Conservation (phyloP, 2,797 vertebrate genomes). For the Numenius phaeopus region DNA sequence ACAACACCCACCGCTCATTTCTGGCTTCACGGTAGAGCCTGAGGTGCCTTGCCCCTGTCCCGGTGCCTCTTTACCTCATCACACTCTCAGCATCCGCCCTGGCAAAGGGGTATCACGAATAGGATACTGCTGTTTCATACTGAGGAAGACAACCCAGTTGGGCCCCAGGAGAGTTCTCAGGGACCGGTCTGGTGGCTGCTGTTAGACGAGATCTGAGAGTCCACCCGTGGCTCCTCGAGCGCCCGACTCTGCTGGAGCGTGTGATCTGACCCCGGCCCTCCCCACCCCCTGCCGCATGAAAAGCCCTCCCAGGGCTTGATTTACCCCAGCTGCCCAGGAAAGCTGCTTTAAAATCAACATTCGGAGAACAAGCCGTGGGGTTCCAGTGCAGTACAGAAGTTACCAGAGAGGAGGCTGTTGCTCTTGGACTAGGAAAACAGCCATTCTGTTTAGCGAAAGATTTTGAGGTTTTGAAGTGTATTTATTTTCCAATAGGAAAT, state of each 20-base stretch:
- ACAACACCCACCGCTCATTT: not conserved
- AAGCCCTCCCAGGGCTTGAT: constrained; percentile 35
- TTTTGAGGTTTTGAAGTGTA: constrained; percentile 36
- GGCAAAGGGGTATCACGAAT: not conserved
- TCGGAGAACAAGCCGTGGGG: constrained; percentile 40
- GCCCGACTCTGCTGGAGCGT: constrained; percentile 31
- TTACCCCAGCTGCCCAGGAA: constrained; percentile 52
- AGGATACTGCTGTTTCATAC: no score
- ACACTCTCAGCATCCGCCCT: not conserved
- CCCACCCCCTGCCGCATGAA: not conserved
- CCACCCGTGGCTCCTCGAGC: not conserved
- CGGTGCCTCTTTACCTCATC: not conserved
- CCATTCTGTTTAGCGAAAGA: constrained; percentile 21
- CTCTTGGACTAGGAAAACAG: constrained; percentile 58
- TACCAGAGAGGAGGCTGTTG: constrained; percentile 33
- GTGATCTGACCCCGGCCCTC: constrained; percentile 24
- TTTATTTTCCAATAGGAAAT: constrained; percentile 39
- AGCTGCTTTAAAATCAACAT: constrained; percentile 51
- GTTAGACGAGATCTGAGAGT: constrained; percentile 28
- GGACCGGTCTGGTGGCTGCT: not conserved
- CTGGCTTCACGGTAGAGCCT: not conserved
- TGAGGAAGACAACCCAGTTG: no score
- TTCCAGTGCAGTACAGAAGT: constrained; percentile 34
- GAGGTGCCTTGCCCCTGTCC: not conserved
- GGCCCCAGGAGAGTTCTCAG: not conserved